Evolutionary conservation across 1,140 invertebrate genomes (phyloP).

Genomic region (Drosophila athabasca): DNA sequence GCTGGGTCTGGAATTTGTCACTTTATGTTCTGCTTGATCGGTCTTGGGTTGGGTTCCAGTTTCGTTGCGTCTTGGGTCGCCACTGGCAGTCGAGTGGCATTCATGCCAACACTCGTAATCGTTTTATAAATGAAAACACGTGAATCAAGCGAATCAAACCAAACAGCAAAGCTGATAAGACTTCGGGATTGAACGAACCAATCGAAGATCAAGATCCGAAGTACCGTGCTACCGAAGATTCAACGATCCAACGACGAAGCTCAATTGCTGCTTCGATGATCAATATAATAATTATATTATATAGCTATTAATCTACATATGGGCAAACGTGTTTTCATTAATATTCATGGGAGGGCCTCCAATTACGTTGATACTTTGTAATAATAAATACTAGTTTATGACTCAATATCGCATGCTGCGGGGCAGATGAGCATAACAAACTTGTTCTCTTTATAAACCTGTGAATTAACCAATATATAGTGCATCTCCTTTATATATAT

Average conservation of each 20-base stretch:
- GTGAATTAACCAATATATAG: slow-evolving; percentile 4
- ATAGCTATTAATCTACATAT: no score
- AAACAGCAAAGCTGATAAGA: slow-evolving; percentile 42
- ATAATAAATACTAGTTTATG: neutral
- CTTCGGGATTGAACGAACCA: slow-evolving; percentile 25
- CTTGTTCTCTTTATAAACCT: slow-evolving; percentile 5
- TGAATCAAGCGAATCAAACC: slow-evolving; percentile 38
- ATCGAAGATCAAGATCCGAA: slow-evolving; percentile 18
- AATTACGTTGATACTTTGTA: slow-evolving; percentile 9
- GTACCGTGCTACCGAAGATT: neutral
- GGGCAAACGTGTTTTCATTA: slow-evolving; percentile 24
- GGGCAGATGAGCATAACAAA: slow-evolving; percentile 21
- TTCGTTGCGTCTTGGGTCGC: slow-evolving; percentile 31
- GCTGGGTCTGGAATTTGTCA: slow-evolving; percentile 2
- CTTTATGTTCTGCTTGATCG: slow-evolving; percentile 34
- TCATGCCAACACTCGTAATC: slow-evolving; percentile 55
- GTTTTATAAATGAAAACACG: slow-evolving; percentile 75
- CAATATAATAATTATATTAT: no score
- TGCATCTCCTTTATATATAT: neutral
- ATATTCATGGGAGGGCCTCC: slow-evolving; percentile 31
- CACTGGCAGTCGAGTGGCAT: slow-evolving; percentile 59
- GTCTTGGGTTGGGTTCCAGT: slow-evolving; percentile 5
- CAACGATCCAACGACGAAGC: slow-evolving; percentile 3
- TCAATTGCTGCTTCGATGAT: no score
- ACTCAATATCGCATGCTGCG: slow-evolving; percentile 13